These are phyloP conservation scores for Maniola hyperantus DNA, from an alignment of 2,888 invertebrate species.

Conservation along the genomic window DNA sequence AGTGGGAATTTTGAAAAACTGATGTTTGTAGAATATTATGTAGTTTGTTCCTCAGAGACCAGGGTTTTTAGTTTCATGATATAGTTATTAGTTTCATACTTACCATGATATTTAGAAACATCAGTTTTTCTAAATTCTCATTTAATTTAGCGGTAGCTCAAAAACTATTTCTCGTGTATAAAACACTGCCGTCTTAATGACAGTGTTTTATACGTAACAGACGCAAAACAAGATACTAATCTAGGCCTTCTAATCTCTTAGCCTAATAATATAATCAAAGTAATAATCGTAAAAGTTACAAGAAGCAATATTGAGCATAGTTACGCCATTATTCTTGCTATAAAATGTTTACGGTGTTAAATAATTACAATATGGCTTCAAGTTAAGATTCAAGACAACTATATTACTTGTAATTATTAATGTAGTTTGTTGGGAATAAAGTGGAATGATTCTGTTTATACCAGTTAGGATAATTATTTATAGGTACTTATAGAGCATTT, in stretches of 20 bases:
- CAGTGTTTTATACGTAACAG: neutral
- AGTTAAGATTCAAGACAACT: neutral
- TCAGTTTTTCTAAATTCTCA: no score
- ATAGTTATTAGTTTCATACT: no score
- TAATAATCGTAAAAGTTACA: slow-evolving; percentile 7
- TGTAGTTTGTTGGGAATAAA: neutral
- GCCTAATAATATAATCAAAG: neutral
- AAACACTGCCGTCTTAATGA: no score
- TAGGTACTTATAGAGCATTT: neutral
- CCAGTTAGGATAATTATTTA: neutral
- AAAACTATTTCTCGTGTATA: no score
- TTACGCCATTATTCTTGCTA: neutral
- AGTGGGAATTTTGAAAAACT: no score
- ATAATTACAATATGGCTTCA: neutral
- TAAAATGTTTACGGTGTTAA: slow-evolving; percentile 12
- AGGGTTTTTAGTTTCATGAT: no score
- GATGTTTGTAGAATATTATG: no score
- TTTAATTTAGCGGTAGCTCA: no score
- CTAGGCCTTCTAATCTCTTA: neutral
- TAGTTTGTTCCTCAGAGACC: no score
- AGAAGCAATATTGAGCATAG: neutral
- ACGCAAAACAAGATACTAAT: neutral
- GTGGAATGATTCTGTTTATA: neutral
- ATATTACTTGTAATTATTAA: neutral
- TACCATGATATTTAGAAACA: no score